These are phyloP conservation scores for Heteronetta atricapilla DNA, from an alignment of 2,113 vertebrate species.

Conservation along the genomic window DNA sequence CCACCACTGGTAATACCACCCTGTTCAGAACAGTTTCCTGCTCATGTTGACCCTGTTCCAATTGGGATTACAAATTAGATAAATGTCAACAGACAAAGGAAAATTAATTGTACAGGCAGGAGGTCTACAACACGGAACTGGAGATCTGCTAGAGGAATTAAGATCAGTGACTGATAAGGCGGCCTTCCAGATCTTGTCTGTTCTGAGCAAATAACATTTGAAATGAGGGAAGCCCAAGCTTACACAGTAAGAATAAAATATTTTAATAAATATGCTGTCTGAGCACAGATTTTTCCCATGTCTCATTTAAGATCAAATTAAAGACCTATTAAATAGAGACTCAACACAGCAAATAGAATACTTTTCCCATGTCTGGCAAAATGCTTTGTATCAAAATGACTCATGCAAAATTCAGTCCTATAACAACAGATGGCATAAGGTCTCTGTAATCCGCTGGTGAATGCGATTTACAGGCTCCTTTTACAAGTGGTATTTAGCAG, in stretches of 20 bases:
- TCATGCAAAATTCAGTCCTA: neutral
- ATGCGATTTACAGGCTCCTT: neutral
- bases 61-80: neutral
- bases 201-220: neutral
- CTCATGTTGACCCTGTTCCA: accelerated
- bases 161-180: neutral
- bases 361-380: neutral
- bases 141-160: neutral
- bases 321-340: neutral
- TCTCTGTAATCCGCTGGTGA: neutral
- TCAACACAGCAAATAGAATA: neutral
- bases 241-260: neutral
- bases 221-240: neutral
- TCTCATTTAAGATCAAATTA: neutral
- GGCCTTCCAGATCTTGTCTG: neutral
- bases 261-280: neutral
- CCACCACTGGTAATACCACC: neutral
- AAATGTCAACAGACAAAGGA: neutral
- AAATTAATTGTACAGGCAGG: neutral
- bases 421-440: neutral
- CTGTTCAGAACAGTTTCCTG: neutral
- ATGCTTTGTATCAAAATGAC: neutral
- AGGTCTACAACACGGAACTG: neutral
- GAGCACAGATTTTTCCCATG: neutral
- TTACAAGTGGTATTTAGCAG: neutral